Percentiles rank a stretch among this genome's conserved stretches.
These are phyloP conservation scores for Columbina picui DNA, from an alignment of 2,113 vertebrate species.

Conservation along the genomic window DNA sequence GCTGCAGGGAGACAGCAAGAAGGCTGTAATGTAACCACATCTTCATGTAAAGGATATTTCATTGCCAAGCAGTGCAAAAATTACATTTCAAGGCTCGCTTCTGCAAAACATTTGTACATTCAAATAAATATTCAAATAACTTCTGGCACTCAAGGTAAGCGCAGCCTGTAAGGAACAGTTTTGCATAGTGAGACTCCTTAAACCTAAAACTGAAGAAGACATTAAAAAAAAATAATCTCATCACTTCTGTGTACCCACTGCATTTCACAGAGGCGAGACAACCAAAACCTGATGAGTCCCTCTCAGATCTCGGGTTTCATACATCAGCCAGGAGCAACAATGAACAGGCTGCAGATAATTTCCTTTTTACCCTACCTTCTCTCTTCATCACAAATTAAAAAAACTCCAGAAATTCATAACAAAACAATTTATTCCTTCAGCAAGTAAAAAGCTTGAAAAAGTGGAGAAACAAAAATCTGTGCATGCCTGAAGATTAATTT, in stretches of 20 bases:
- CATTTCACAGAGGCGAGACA: neutral
- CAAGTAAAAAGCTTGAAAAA: neutral
- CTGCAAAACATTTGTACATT: fast-evolving
- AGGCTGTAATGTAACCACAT: neutral
- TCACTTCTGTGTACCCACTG: neutral
- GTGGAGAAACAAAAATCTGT: neutral
- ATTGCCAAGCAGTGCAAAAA: neutral
- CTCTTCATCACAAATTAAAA: neutral
- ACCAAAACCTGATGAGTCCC: neutral
- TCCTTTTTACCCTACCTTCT: neutral
- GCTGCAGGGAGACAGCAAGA: constrained; percentile 73
- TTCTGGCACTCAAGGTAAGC: neutral
- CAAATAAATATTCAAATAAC: neutral
- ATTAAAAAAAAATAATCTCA: neutral
- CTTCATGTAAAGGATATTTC: neutral
- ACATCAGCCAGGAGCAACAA: neutral
- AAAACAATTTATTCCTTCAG: neutral
- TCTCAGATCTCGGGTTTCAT: neutral
- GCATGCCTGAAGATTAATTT: neutral
- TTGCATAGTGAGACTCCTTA: neutral
- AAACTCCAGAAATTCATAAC: neutral
- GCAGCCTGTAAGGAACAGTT: neutral
- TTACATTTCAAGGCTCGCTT: neutral
- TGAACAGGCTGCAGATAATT: neutral
- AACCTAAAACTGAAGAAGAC: neutral